Evolutionary conservation across 2,888 invertebrate genomes (phyloP), one percentile per base, ranked within the genome.

Genomic region (Monopis laevigella): DNA sequence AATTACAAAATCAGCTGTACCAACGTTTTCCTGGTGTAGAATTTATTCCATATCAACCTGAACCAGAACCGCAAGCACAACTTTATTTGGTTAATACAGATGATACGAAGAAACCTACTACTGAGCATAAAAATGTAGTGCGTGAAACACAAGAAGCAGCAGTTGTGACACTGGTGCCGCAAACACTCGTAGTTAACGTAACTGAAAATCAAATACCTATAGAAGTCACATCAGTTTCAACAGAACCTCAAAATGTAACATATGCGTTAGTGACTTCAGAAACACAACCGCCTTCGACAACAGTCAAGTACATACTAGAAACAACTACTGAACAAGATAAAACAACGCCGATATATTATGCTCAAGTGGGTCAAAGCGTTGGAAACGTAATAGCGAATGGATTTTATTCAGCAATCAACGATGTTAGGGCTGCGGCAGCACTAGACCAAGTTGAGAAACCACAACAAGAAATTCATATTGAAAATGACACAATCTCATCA

Each of bases 391-490:
- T 73, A 28, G 69, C 75, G 1, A 69, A 66, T 46, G 73, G 72
- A 1, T 74, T 83, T 48, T 88, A 84, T 50, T 80, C 87, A 1
- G 83, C 85, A 1, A 63, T 88, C 19, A 86, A 87, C 10, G 87
- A 83, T 47, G 82, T 84, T 16, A 83, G 87, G 58, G 83, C 84
- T 1, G 86, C 86, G 8, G 85, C 86, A 36, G 82, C 83, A 21
- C 54, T 86, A 42, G 84, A 84, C 0, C 82, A 85, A 43, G 66
- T 84, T 1, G 85, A 86, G 46, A 83, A 83, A 39, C 78, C 83
- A 11, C 82, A 83, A 35, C 50, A 59, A 39, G 53, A 58, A 41
- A 55, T 53, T 39, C 32, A 24, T 18, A 48, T 48, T 2, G 55
- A 52, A 12, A 52, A 59, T 1, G 55, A 62, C 1, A 47, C 46